Evolutionary conservation across 2,113 vertebrate genomes (phyloP).

Genomic region (Phalacrocorax pelagicus): DNA sequence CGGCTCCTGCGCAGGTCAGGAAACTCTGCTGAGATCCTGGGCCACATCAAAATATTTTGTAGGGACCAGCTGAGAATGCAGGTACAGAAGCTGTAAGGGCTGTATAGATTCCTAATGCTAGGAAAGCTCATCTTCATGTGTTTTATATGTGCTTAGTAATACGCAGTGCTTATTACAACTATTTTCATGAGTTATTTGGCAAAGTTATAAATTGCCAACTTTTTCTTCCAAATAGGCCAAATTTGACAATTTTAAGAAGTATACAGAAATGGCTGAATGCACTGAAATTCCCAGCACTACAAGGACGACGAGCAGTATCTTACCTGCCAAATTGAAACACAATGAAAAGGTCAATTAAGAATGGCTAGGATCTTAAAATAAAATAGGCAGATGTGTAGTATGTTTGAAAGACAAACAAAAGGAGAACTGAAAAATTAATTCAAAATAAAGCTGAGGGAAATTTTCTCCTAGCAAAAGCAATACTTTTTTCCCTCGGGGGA

Average conservation of each 20-base stretch:
- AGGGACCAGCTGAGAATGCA: background rate
- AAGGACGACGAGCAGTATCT: background rate
- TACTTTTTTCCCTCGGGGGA: background rate
- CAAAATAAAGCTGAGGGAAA: background rate
- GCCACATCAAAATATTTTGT: background rate
- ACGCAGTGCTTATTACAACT: background rate
- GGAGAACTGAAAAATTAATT: background rate
- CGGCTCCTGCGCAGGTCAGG: rapidly evolving
- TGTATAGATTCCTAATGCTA: background rate
- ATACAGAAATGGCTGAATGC: rapidly evolving
- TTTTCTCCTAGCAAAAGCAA: background rate
- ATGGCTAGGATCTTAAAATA: background rate
- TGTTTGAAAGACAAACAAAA: background rate
- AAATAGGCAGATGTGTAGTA: background rate
- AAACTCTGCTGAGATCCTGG: background rate
- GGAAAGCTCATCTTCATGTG: background rate
- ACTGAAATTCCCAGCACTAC: background rate
- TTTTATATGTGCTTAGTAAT: background rate
- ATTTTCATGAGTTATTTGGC: background rate
- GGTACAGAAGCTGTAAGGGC: background rate
- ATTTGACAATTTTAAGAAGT: background rate
- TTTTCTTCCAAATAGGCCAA: background rate
- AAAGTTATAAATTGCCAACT: background rate
- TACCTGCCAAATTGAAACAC: background rate
- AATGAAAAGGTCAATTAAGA: background rate